Evolutionary conservation across 1,140 invertebrate genomes (phyloP).

Genomic region (Trachymyrmex cornetzi): DNA sequence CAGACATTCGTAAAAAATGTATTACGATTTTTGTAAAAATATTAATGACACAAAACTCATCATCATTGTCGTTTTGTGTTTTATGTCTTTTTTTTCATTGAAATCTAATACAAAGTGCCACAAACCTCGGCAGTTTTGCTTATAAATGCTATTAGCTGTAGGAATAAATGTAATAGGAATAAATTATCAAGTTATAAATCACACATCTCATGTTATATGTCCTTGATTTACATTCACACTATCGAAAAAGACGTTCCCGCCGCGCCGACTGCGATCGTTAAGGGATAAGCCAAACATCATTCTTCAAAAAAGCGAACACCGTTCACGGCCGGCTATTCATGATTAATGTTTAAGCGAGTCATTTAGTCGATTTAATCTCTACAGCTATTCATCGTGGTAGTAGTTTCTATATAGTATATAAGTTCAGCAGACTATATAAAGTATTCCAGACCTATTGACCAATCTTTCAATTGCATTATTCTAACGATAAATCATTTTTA

Average conservation of each 20-base stretch:
- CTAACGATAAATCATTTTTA: neutral
- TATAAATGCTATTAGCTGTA: no score
- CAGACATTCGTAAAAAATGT: no score
- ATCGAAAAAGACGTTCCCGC: neutral
- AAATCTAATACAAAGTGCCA: no score
- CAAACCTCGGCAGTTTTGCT: no score
- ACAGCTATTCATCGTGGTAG: neutral
- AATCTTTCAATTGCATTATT: neutral
- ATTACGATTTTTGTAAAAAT: no score
- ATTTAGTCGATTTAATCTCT: slow-evolving; percentile 28
- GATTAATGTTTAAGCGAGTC: slow-evolving; percentile 22
- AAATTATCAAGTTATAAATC: slow-evolving; percentile 58
- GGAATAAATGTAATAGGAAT: slow-evolving; percentile 22
- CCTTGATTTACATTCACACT: slow-evolving; percentile 42
- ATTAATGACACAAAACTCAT: no score
- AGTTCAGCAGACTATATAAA: neutral
- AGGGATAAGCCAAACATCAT: slow-evolving; percentile 3
- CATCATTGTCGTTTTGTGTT: no score
- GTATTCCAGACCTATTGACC: neutral
- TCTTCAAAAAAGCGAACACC: slow-evolving; percentile 3
- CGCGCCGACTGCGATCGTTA: neutral
- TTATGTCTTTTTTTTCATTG: no score
- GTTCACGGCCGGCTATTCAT: neutral
- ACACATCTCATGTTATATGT: slow-evolving; percentile 9
- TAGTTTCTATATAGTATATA: neutral